Evolutionary conservation across 2,113 vertebrate species (phyloP).

Genomic region (Neolamprologus toae): DNA sequence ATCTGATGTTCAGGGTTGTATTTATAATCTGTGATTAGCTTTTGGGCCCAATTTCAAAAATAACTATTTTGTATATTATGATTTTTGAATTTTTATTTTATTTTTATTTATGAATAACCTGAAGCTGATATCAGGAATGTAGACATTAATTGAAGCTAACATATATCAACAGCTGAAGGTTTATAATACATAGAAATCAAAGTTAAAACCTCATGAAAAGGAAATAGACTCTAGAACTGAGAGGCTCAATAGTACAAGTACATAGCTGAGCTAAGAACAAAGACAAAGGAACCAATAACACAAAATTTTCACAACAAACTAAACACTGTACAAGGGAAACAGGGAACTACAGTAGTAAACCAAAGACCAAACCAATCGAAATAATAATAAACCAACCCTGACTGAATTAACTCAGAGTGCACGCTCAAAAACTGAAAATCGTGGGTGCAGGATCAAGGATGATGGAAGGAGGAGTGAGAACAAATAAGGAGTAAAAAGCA

Average conservation of each 20-base stretch:
- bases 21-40: not conserved
- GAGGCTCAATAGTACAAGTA: not conserved
- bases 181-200: not conserved
- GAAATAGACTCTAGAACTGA: not conserved
- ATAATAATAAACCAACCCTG: not conserved
- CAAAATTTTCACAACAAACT: not conserved
- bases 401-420: not conserved
- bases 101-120: not conserved
- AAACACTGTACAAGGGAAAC: not conserved
- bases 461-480: not conserved
- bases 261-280: not conserved
- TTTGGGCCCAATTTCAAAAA: not conserved
- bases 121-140: rapidly evolving
- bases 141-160: not conserved
- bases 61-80: not conserved
- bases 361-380: not conserved
- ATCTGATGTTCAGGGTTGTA: rapidly evolving
- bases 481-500: not conserved
- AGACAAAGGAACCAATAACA: not conserved
- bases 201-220: rapidly evolving
- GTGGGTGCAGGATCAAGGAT: not conserved
- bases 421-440: not conserved
- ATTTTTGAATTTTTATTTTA: not conserved
- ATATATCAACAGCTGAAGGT: not conserved
- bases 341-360: not conserved